These are phyloP conservation scores for Dasyornis broadbenti DNA, from an alignment of 2,113 vertebrate genomes.

Conservation along the genomic window DNA sequence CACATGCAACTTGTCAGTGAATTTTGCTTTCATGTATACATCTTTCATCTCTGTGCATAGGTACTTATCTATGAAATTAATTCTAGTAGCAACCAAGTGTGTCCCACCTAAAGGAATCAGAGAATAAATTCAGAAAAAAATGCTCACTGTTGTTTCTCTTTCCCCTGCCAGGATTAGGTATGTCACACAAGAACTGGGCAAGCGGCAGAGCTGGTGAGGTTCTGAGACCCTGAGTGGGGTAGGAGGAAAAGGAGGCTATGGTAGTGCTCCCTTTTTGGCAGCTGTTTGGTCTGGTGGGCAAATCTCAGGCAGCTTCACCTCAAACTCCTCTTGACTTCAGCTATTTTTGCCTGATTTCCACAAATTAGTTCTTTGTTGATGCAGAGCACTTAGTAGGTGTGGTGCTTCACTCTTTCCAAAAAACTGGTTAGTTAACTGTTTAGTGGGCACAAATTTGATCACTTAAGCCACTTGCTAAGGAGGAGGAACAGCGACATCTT, in stretches of 20 bases:
- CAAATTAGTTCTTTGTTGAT: neutral
- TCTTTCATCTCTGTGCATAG: slow-evolving; percentile 17
- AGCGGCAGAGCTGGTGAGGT: neutral
- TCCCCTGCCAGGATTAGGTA: neutral
- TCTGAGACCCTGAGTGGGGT: neutral
- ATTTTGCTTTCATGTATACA: neutral
- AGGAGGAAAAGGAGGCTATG: neutral
- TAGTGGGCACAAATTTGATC: neutral
- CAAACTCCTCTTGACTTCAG: neutral
- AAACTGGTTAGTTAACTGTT: neutral
- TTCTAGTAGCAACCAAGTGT: neutral
- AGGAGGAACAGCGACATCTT: neutral
- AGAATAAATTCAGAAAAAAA: neutral
- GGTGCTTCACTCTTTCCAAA: neutral
- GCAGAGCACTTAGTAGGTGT: neutral
- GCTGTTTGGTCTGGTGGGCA: neutral
- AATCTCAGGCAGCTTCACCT: neutral
- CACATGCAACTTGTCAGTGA: neutral
- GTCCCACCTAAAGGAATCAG: neutral
- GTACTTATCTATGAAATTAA: neutral
- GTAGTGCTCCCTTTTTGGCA: neutral
- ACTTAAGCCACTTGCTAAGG: neutral
- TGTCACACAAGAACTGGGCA: neutral
- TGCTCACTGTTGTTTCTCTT: neutral
- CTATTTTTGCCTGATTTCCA: neutral